Conservation (phyloP, 2,113 vertebrate species). For the Ciconia stormi region DNA sequence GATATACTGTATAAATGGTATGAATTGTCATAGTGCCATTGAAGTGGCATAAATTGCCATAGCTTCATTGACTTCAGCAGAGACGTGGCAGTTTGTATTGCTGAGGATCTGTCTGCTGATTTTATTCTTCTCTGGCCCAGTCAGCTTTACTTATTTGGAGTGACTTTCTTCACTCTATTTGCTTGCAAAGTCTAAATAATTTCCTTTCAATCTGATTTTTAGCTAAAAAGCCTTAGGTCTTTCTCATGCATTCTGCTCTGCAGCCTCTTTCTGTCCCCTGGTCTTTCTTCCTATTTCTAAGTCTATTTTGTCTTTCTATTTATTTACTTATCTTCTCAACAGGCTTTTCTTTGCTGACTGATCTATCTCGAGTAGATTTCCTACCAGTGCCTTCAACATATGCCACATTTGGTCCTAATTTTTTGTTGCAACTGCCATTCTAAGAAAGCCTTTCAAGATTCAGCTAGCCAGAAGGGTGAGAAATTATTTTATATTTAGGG, state of each 20-base stretch:
- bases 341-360: not conserved
- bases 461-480: not conserved
- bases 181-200: slow-evolving; percentile 14
- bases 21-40: not conserved
- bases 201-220: slow-evolving; percentile 21
- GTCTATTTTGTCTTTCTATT: not conserved
- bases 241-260: not conserved
- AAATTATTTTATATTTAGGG: not conserved
- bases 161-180: slow-evolving; percentile 17
- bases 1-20: not conserved
- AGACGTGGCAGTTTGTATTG: not conserved
- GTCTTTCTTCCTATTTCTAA: not conserved
- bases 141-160: slow-evolving; percentile 40
- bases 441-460: not conserved
- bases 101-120: not conserved
- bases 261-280: not conserved
- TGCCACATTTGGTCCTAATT: not conserved
- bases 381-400: not conserved
- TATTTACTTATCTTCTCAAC: not conserved
- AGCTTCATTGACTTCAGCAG: slow-evolving; percentile 23
- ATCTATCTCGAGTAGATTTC: not conserved
- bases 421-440: not conserved
- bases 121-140: slow-evolving; percentile 37
- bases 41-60: not conserved
- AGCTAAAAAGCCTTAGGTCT: slow-evolving; percentile 14